Evolutionary conservation across 2,888 invertebrate genomes (phyloP).

Genomic region (Drosophila ezoana): DNA sequence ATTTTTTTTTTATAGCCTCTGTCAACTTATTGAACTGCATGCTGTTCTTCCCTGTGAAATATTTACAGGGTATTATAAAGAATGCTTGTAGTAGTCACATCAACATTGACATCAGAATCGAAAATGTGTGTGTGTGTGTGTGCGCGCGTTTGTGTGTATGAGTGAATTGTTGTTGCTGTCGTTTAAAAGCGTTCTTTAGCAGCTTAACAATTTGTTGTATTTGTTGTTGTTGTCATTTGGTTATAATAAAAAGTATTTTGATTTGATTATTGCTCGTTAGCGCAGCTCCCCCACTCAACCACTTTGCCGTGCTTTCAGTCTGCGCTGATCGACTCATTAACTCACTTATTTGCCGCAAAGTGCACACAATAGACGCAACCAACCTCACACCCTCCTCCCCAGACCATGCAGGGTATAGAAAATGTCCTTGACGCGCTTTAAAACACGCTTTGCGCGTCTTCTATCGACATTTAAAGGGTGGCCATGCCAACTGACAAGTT

Average conservation of each 20-base stretch:
- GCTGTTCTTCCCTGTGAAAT: no score
- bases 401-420: background rate
- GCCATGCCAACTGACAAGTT: conserved; percentile 31
- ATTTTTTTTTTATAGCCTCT: no score
- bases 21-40: no score
- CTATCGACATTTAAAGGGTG: conserved; percentile 8
- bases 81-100: conserved; percentile 13
- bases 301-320: conserved; percentile 29
- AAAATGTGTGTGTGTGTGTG: background rate
- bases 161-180: conserved; percentile 22
- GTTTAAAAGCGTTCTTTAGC: conserved; percentile 44
- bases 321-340: conserved; percentile 71
- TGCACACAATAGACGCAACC: conserved; percentile 54
- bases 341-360: conserved; percentile 72
- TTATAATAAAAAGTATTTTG: conserved; percentile 74
- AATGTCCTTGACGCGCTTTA: conserved; percentile 26
- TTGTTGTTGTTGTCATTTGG: conserved; percentile 45
- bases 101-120: background rate
- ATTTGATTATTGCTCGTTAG: conserved; percentile 80
- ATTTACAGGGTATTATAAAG: conserved; percentile 20
- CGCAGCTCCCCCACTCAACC: conserved; percentile 25
- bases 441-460: conserved; percentile 19
- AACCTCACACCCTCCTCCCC: no score
- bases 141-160: background rate
- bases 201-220: conserved; percentile 29